Percentiles rank a stretch among this genome's conserved stretches.
Evolutionary conservation across 2,113 vertebrate species (phyloP).

Genomic region (Pleuronectes platessa): DNA sequence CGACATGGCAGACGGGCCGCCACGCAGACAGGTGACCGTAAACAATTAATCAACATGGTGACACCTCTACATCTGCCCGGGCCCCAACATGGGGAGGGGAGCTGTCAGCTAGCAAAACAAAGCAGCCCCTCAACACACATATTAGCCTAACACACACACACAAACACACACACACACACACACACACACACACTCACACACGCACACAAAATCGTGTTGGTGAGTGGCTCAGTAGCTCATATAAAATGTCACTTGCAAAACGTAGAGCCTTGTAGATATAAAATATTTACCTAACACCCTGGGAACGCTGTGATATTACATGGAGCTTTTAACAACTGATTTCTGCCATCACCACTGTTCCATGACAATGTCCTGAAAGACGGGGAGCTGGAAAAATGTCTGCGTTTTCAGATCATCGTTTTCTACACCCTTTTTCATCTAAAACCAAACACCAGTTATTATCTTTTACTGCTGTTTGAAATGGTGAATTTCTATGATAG

Average conservation of each 20-base stretch:
- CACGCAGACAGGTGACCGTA: conserved; percentile 86
- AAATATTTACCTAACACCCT: conserved; percentile 61
- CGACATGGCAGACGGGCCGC: conserved; percentile 80
- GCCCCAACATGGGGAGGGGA: conserved; percentile 78
- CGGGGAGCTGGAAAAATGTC: no score
- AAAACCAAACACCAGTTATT: no score
- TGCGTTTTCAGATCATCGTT: no score
- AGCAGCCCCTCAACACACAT: conserved; percentile 59
- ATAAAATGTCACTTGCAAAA: conserved; percentile 62
- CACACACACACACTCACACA: conserved; percentile 32
- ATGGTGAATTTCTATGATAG: not conserved
- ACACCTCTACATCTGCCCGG: conserved; percentile 89
- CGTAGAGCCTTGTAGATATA: conserved; percentile 45
- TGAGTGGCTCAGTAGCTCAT: conserved; percentile 54
- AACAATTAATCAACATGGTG: conserved; percentile 89
- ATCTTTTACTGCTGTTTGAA: no score
- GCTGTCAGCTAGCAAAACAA: conserved; percentile 84
- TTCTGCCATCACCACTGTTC: no score
- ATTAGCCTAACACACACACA: conserved; percentile 8
- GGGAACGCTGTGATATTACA: conserved; percentile 10
- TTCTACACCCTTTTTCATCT: no score
- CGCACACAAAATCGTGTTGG: not conserved
- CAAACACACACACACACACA: conserved; percentile 42
- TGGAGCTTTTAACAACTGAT: not conserved
- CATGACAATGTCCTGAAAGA: no score